Percentiles rank a stretch among this genome's conserved stretches.
phyloP scores from a whole-genome alignment of 53 echinoderm and acorn worm species.

The Holothuria leucospilota region DNA sequence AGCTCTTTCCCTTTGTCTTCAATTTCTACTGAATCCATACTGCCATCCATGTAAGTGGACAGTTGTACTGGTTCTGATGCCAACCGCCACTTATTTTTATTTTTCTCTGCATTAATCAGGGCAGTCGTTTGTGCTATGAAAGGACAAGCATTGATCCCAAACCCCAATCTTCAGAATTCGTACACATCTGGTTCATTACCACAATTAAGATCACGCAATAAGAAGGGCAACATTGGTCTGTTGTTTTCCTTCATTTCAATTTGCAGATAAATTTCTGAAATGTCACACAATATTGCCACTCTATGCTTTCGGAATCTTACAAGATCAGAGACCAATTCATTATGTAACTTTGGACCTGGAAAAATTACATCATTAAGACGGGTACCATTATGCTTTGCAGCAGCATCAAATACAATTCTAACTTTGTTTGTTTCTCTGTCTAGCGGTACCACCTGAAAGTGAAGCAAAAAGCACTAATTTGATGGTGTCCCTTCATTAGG shows the following conservation, averaged over 20 bases:
- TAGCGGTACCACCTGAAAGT: not conserved
- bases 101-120: too few relatives aligned
- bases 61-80: too few relatives aligned
- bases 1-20: not conserved
- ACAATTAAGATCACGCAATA: too few relatives aligned
- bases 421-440: not conserved
- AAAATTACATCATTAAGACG: not conserved
- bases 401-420: not conserved
- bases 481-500: too few relatives aligned
- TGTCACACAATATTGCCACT: not conserved
- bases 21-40: not conserved
- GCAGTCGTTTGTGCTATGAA: too few relatives aligned
- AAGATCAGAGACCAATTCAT: not conserved
- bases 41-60: too few relatives aligned
- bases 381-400: not conserved
- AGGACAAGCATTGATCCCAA: too few relatives aligned
- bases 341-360: not conserved
- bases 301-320: not conserved
- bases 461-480: not conserved
- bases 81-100: too few relatives aligned
- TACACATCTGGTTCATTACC: too few relatives aligned
- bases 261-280: not conserved
- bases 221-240: not conserved
- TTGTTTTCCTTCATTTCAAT: not conserved
- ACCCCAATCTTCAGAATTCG: not conserved